A percentile compares a stretch with the other conserved stretches of the same genome.
Conservation (phyloP, 2,888 invertebrate species). For the Ganaspis brasiliensis region DNA sequence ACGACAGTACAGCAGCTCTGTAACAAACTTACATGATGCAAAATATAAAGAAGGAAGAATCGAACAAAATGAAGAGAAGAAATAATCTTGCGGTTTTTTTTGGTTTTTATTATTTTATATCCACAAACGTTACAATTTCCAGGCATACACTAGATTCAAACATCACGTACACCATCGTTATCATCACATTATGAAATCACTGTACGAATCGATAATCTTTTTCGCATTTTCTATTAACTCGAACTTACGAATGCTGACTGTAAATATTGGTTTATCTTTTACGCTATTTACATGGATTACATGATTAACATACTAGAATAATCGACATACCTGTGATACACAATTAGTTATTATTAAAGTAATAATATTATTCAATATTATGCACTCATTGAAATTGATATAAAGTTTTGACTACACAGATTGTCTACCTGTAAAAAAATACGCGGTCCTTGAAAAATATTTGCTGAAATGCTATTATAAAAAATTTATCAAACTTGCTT, state of each 20-base stretch:
- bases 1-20: no score
- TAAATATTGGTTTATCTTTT: conserved; percentile 42
- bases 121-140: conserved; percentile 78
- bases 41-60: no score
- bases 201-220: conserved; percentile 56
- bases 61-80: no score
- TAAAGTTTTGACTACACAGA: conserved; percentile 9
- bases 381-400: conserved; percentile 18
- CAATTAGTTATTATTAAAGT: conserved; percentile 5
- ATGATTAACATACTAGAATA: conserved; percentile 43
- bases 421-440: conserved; percentile 37
- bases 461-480: background rate
- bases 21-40: no score
- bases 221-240: conserved; percentile 55
- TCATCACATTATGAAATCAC: conserved; percentile 55
- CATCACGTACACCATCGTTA: conserved; percentile 52
- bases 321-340: conserved; percentile 25
- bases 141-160: conserved; percentile 71
- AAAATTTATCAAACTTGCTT: no score
- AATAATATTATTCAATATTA: conserved; percentile 32
- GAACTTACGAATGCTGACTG: conserved; percentile 50
- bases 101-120: conserved; percentile 73
- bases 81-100: conserved; percentile 74
- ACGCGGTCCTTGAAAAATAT: conserved; percentile 7
- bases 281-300: conserved; percentile 46